Base-by-base conservation (phyloP, 1,140 invertebrate species). In the Nephotettix cincticeps region DNA sequence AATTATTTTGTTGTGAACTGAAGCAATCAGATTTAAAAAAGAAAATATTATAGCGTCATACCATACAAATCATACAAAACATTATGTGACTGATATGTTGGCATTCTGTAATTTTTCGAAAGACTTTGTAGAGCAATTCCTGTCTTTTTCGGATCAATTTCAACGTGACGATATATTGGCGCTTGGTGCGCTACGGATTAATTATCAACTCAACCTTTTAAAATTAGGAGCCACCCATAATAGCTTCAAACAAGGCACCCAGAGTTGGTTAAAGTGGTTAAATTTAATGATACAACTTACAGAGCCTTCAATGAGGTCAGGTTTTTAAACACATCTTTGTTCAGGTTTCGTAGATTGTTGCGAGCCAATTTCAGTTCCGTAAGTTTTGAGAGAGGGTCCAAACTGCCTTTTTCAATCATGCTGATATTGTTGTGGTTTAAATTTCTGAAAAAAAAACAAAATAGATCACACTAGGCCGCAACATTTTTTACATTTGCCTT, bases 341-440 rank as follows among this genome's bases (percentile, higher is more conserved):
- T 86, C 23, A 96, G 78, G 23, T 82, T 84, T 67, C 79, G 81
- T 51, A 97, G 82, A 71, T 86, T 85, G 86, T 97, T 97, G 77
- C 90, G 90, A 75, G 91, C 93, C 63, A 97, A 79, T 77, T 91
- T 91, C 68, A 97, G 82, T 72, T 91, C 88, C 68, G 87, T 85
- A 21, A 97, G 82, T 23, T 84, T 83, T 11, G 86, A 86, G n/a
- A 97, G 80, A 79, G 90, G 89, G 73, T 88, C 85, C 72, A 96
- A 88, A 64, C 87, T 86, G 47, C 86, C 85, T 72, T 86, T 85
- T 76, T 90, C 86, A 30, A 96, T 86, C 13, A 81, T 79, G 68
- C 82, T 82, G 69, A 96, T 89, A 68, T 86, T 85, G 83, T 95
- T 96, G 74, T 83, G 87, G 78, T 91, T 94, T 71, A 96, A 80